Evolutionary conservation across 2,797 vertebrate genomes (phyloP).

Genomic region (Agapornis canus): DNA sequence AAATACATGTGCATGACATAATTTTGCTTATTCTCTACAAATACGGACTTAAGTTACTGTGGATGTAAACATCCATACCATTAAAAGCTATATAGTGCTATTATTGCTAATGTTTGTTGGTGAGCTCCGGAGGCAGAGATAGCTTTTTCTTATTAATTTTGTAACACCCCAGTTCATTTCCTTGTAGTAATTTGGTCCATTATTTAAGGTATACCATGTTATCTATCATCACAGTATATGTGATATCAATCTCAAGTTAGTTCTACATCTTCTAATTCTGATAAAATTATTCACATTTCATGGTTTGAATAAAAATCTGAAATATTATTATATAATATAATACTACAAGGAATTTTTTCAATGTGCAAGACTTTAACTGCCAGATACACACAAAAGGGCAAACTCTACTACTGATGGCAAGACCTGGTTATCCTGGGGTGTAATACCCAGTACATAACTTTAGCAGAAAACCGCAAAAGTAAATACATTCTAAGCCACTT

Average conservation of each 20-base stretch:
- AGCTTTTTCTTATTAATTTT: background rate
- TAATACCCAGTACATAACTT: background rate
- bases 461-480: background rate
- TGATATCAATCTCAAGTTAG: background rate
- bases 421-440: background rate
- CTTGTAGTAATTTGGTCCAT: background rate
- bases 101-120: background rate
- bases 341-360: background rate
- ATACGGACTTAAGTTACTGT: background rate
- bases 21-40: background rate
- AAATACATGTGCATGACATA: fast-evolving
- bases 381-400: background rate
- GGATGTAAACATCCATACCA: background rate
- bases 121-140: background rate
- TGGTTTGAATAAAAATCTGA: background rate
- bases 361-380: background rate
- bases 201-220: background rate
- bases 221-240: fast-evolving
- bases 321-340: background rate
- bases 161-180: background rate
- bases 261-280: background rate
- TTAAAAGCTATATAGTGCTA: background rate
- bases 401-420: background rate
- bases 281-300: background rate
- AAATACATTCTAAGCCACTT: background rate